Percentiles rank a stretch among this genome's conserved stretches.
Conservation (phyloP, 2,797 vertebrate genomes). For the Myotis daubentonii region DNA sequence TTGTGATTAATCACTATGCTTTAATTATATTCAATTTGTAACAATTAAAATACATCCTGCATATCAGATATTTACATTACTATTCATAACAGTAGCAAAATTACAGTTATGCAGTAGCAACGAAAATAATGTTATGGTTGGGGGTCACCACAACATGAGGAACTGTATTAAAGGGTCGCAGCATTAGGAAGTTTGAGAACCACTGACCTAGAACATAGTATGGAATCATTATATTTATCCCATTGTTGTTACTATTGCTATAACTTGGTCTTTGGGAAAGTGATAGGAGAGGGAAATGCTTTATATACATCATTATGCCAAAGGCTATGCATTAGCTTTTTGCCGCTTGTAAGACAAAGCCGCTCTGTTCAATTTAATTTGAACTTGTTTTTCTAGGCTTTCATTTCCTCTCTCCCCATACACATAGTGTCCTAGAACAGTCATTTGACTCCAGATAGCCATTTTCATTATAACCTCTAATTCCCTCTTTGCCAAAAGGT, state of each 20-base stretch:
- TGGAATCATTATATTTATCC: neutral
- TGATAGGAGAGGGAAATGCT: neutral
- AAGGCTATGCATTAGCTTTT: conserved; percentile 10
- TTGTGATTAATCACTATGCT: too few relatives aligned
- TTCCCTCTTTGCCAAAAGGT: conserved; percentile 40
- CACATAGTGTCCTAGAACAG: conserved; percentile 20
- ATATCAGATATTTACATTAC: too few relatives aligned
- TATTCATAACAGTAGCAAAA: too few relatives aligned
- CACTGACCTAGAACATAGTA: neutral
- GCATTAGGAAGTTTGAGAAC: too few relatives aligned
- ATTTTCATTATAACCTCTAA: neutral
- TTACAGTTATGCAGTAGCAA: too few relatives aligned
- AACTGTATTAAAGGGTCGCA: too few relatives aligned
- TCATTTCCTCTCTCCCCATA: neutral
- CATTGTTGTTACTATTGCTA: conserved; percentile 4
- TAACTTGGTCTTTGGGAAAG: conserved; percentile 60
- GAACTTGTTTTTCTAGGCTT: conserved; percentile 45
- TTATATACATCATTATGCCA: neutral
- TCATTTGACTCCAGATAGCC: conserved; percentile 14
- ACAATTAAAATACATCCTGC: too few relatives aligned
- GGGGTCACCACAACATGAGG: too few relatives aligned
- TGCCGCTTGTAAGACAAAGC: neutral
- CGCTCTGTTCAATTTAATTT: conserved; percentile 44
- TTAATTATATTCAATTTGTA: too few relatives aligned
- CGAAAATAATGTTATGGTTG: too few relatives aligned